A percentile compares a stretch with the other conserved stretches of the same genome.
Evolutionary conservation across 2,113 vertebrate genomes (phyloP).

Genomic region (Balaeniceps rex): DNA sequence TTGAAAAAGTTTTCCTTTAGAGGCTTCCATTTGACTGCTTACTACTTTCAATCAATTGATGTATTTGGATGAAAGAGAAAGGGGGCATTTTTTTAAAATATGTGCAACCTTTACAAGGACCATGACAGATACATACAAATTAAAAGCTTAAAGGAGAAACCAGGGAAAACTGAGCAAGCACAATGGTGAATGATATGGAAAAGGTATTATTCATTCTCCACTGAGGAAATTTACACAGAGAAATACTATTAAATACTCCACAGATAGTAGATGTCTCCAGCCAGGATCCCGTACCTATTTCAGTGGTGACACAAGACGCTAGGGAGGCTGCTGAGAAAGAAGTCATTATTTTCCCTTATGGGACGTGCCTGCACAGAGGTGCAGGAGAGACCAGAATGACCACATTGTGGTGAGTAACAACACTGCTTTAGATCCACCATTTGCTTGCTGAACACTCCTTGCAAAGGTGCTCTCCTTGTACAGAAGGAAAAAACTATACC

Average conservation of each 20-base stretch:
- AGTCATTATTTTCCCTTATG: not conserved
- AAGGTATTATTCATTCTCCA: not conserved
- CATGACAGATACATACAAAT: not conserved
- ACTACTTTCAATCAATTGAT: not conserved
- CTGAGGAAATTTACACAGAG: not conserved
- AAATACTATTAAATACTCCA: not conserved
- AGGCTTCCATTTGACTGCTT: not conserved
- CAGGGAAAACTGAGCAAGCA: not conserved
- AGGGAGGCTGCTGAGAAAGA: not conserved
- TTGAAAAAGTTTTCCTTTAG: not conserved
- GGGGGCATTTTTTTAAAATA: not conserved
- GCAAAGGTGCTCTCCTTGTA: not conserved
- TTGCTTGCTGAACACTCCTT: not conserved
- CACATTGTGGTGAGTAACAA: not conserved
- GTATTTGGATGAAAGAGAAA: not conserved
- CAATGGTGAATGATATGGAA: not conserved
- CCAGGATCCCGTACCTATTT: not conserved
- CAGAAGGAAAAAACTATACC: not conserved
- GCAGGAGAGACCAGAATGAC: not conserved
- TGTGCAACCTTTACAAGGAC: not conserved
- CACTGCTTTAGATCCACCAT: not conserved
- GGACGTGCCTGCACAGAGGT: not conserved
- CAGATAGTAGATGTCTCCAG: not conserved
- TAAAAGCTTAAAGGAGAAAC: not conserved
- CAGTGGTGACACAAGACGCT: not conserved